Percentiles rank a stretch among this genome's conserved stretches.
These are phyloP conservation scores for Gasterosteus aculeatus DNA, from an alignment of 2,113 vertebrate species.

Conservation along the genomic window DNA sequence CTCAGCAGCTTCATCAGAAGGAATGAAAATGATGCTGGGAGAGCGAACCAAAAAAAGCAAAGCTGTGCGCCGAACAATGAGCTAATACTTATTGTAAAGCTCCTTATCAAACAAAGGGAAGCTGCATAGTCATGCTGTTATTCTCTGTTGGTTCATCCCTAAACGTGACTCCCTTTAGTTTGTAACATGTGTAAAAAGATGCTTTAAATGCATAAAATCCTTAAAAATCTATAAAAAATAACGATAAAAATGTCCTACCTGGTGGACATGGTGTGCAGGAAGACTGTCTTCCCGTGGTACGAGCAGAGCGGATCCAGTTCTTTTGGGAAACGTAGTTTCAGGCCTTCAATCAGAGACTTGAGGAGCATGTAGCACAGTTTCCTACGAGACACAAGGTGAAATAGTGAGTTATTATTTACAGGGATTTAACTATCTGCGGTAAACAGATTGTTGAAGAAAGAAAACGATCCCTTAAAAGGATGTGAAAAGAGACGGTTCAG, in stretches of 20 bases:
- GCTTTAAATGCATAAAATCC: background rate
- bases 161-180: background rate
- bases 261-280: constrained; percentile 72
- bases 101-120: background rate
- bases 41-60: too few relatives aligned
- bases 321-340: constrained; percentile 67
- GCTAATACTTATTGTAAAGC: background rate
- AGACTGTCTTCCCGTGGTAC: constrained; percentile 75
- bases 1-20: too few relatives aligned
- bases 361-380: constrained; percentile 70
- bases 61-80: background rate
- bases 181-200: background rate
- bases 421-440: background rate
- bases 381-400: constrained; percentile 16
- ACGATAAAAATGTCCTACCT: constrained; percentile 4
- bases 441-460: background rate
- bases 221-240: background rate
- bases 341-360: constrained; percentile 65
- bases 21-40: too few relatives aligned
- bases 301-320: constrained; percentile 68
- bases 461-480: background rate
- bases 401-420: background rate
- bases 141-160: background rate
- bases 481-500: background rate
- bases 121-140: background rate